Conservation (phyloP, 92 coral and sea anemone species). For the Porites rus region DNA sequence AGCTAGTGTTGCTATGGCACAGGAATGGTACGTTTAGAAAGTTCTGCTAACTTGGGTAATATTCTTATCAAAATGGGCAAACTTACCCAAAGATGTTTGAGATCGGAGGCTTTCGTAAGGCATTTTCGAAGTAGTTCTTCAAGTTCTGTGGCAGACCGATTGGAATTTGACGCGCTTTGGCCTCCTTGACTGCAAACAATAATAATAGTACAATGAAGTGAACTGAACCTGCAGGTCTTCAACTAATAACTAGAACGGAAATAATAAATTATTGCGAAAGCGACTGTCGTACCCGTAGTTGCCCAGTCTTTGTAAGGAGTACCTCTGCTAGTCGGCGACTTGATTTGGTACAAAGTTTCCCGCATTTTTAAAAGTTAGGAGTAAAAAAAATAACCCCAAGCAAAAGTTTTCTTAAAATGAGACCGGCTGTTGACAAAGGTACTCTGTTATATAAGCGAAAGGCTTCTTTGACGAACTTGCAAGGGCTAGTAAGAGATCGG, state of each 20-base stretch:
- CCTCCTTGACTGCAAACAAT: conserved; percentile 69
- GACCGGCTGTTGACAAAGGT: neutral
- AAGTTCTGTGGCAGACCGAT: conserved; percentile 63
- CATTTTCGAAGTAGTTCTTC: conserved; percentile 70
- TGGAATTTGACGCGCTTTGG: conserved; percentile 63
- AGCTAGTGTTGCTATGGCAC: conserved; percentile 17
- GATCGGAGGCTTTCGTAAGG: conserved; percentile 42
- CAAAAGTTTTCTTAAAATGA: neutral
- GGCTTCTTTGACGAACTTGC: neutral
- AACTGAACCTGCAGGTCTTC: neutral
- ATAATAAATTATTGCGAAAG: neutral
- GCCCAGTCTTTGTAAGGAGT: conserved; percentile 73
- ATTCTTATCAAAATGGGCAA: neutral
- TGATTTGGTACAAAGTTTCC: conserved; percentile 11
- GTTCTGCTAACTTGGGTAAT: neutral
- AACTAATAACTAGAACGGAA: neutral
- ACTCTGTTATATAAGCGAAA: neutral
- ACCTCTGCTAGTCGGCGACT: neutral
- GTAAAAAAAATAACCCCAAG: neutral
- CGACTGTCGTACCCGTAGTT: conserved; percentile 59
- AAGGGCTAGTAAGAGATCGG: neutral
- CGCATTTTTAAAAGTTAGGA: neutral
- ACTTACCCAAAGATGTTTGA: conserved; percentile 42
- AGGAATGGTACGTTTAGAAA: neutral
- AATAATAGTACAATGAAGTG: conserved; percentile 1